Percentiles rank a stretch among this genome's conserved stretches.
These are phyloP conservation scores for Drosophila pallidifrons DNA, from an alignment of 1,140 invertebrate species.

Conservation along the genomic window DNA sequence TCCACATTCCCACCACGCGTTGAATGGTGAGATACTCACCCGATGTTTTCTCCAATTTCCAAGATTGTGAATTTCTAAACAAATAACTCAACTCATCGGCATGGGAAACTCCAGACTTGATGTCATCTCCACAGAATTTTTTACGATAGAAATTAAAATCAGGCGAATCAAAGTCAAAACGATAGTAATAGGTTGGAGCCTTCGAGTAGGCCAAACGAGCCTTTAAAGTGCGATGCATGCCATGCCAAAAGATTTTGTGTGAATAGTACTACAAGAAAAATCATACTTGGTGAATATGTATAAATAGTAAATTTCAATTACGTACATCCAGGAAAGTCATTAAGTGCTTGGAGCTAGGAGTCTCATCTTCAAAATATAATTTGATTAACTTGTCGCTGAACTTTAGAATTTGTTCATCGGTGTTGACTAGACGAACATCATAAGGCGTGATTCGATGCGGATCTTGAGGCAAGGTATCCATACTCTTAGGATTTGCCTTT, in stretches of 20 bases:
- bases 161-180: slow-evolving; percentile 84
- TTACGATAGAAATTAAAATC: slow-evolving; percentile 71
- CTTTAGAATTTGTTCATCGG: slow-evolving; percentile 42
- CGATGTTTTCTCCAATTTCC: slow-evolving; percentile 75
- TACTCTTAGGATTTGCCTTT: slow-evolving; percentile 42
- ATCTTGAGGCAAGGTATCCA: slow-evolving; percentile 58
- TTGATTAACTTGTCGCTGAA: slow-evolving; percentile 48
- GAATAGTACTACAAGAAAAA: slow-evolving; percentile 65
- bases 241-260: slow-evolving; percentile 84
- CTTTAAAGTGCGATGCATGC: slow-evolving; percentile 78
- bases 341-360: slow-evolving; percentile 42
- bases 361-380: slow-evolving; percentile 62
- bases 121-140: slow-evolving; percentile 76
- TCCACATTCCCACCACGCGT: slow-evolving; percentile 83
- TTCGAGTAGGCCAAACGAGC: slow-evolving; percentile 75
- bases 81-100: slow-evolving; percentile 89
- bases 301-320: background rate
- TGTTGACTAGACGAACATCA: slow-evolving; percentile 50
- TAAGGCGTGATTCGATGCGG: slow-evolving; percentile 46
- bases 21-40: slow-evolving; percentile 80
- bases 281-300: background rate
- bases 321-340: slow-evolving; percentile 70
- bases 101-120: slow-evolving; percentile 85
- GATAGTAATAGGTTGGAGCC: slow-evolving; percentile 85
- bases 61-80: slow-evolving; percentile 85